Conservation (phyloP, 2,888 invertebrate species). For the Brachylomia viminalis region DNA sequence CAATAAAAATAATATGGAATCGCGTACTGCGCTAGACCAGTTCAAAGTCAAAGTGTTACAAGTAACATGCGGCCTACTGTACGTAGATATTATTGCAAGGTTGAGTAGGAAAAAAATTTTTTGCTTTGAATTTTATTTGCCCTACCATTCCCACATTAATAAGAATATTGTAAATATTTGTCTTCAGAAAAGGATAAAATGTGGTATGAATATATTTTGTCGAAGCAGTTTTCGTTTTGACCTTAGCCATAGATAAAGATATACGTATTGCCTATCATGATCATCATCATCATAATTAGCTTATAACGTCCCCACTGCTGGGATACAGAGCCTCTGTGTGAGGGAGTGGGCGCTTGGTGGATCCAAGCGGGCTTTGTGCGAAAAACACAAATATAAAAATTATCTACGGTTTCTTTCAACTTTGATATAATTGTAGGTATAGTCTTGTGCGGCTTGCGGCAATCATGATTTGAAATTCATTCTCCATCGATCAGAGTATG, state of each 20-base stretch:
- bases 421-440: not conserved
- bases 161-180: not conserved
- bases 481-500: constrained; percentile 19
- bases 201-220: not conserved
- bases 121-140: not conserved
- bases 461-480: constrained; percentile 32
- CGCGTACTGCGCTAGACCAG: not conserved
- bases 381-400: not conserved
- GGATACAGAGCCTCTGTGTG: not conserved
- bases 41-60: not conserved
- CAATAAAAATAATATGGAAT: too few relatives aligned
- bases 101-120: not conserved
- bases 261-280: not conserved
- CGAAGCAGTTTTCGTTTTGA: not conserved
- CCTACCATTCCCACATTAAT: not conserved
- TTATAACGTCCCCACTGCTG: too few relatives aligned
- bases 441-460: not conserved
- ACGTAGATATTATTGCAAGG: not conserved
- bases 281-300: not conserved
- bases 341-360: too few relatives aligned
- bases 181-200: not conserved
- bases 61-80: not conserved
- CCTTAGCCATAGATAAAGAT: not conserved
- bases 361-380: not conserved
- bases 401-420: not conserved